Percentiles rank a stretch among this genome's conserved stretches.
Conservation (phyloP, 2,113 vertebrate genomes). For the Eupsittula cactorum region DNA sequence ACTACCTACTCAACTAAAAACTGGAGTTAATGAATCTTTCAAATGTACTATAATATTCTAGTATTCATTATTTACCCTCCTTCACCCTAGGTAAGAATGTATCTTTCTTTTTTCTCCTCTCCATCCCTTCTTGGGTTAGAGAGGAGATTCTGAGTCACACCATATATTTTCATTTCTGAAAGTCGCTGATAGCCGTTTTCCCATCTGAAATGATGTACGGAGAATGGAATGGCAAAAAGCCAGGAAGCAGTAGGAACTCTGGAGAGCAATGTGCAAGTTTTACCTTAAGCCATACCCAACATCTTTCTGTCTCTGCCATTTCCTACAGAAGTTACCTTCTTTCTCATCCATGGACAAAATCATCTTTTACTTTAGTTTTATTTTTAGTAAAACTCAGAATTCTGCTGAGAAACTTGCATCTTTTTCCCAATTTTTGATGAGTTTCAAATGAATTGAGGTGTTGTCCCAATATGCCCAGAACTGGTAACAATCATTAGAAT, state of each 20-base stretch:
- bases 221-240: conserved; percentile 1
- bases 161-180: conserved; percentile 54
- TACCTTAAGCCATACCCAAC: neutral
- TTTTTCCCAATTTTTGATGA: neutral
- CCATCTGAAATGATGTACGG: conserved; percentile 21
- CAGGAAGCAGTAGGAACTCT: neutral
- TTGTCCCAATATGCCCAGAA: neutral
- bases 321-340: neutral
- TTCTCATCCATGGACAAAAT: neutral
- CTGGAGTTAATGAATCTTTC: conserved; percentile 4
- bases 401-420: neutral
- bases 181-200: conserved; percentile 41
- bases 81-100: neutral
- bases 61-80: neutral
- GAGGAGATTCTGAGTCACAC: conserved; percentile 3
- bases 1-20: conserved; percentile 6
- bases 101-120: neutral
- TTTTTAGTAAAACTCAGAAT: neutral
- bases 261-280: neutral
- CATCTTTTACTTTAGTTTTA: neutral
- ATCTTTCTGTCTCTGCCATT: neutral
- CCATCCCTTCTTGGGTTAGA: neutral
- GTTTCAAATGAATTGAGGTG: neutral
- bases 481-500: neutral
- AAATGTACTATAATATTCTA: neutral